These are phyloP conservation scores for Morelia viridis DNA, from an alignment of 2,797 vertebrate genomes.

Conservation along the genomic window DNA sequence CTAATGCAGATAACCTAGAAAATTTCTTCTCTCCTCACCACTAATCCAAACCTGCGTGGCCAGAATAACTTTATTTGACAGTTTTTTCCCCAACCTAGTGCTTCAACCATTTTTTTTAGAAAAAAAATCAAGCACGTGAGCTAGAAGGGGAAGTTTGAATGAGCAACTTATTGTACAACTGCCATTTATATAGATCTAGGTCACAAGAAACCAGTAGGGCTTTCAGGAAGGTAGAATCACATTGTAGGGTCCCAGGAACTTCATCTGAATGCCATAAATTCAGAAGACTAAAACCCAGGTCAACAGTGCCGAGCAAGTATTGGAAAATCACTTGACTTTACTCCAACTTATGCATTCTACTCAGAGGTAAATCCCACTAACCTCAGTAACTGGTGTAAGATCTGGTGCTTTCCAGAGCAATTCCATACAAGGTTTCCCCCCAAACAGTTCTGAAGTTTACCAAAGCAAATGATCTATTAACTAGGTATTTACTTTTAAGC, in stretches of 20 bases:
- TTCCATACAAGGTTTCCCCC: not conserved
- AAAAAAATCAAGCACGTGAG: not conserved
- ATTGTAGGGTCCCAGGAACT: not conserved
- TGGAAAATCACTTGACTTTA: not conserved
- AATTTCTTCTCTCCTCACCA: not conserved
- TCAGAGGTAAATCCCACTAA: not conserved
- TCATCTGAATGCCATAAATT: not conserved
- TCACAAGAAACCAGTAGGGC: not conserved
- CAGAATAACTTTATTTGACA: not conserved
- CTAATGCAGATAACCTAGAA: not conserved
- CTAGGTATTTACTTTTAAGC: slow-evolving; percentile 24
- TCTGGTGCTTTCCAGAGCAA: not conserved
- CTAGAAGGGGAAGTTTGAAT: not conserved
- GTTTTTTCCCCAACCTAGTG: not conserved
- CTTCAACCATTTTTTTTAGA: not conserved
- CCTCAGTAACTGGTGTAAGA: not conserved
- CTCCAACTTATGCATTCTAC: not conserved
- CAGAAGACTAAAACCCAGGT: not conserved
- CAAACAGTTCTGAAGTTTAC: slow-evolving; percentile 19
- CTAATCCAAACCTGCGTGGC: not conserved
- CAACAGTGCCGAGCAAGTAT: not conserved
- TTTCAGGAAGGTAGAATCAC: not conserved
- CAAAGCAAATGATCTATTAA: slow-evolving; percentile 13
- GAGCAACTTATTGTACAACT: not conserved
- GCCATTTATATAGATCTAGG: not conserved